These are phyloP conservation scores for Hemaris fuciformis DNA, from an alignment of 2,888 invertebrate genomes.

Conservation along the genomic window DNA sequence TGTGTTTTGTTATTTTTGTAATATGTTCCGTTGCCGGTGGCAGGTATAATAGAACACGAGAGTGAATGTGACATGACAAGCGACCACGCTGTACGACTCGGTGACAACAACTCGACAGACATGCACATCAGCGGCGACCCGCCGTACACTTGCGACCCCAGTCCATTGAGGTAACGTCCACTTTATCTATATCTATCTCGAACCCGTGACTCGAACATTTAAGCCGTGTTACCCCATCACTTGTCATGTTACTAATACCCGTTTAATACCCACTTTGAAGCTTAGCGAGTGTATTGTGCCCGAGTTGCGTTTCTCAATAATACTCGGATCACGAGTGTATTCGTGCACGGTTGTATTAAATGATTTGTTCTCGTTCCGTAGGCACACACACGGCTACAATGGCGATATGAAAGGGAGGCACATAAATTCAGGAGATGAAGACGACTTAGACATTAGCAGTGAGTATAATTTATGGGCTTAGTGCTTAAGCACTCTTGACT, in stretches of 20 bases:
- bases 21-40: constrained; percentile 14
- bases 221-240: neutral
- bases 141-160: constrained; percentile 74
- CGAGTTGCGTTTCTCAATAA: neutral
- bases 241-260: neutral
- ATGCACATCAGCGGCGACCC: constrained; percentile 77
- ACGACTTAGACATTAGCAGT: constrained; percentile 78
- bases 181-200: neutral
- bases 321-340: neutral
- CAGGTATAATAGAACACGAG: constrained; percentile 68
- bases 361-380: constrained; percentile 36
- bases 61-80: constrained; percentile 71
- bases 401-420: constrained; percentile 73
- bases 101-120: constrained; percentile 51
- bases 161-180: constrained; percentile 62
- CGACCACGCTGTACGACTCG: constrained; percentile 59
- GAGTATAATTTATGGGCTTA: constrained; percentile 38
- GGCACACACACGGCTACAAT: constrained; percentile 76
- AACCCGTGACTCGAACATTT: neutral
- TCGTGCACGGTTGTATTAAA: neutral
- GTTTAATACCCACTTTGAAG: neutral
- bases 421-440: constrained; percentile 76
- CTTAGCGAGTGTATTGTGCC: neutral
- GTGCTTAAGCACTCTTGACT: neutral
- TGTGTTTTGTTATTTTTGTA: neutral